Percentiles rank a stretch among this genome's conserved stretches.
phyloP scores from a whole-genome alignment of 2,797 vertebrate species.

The Sitta carolinensis region DNA sequence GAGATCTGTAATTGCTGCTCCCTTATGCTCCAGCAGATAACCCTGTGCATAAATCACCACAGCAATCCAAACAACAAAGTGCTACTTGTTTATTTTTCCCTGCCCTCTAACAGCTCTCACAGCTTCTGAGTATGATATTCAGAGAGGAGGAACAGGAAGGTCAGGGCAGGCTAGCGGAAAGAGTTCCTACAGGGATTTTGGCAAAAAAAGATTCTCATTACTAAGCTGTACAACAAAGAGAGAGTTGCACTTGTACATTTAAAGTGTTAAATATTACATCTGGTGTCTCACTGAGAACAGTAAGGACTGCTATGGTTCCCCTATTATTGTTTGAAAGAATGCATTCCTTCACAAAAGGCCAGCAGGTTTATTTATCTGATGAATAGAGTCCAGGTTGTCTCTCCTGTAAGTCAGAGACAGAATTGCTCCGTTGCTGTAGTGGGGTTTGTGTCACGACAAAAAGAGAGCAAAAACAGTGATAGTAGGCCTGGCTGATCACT shows the following conservation, averaged over 20 bases:
- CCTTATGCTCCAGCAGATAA: conserved; percentile 14
- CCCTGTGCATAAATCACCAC: conserved; percentile 33
- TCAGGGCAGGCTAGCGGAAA: neutral
- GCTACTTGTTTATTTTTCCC: neutral
- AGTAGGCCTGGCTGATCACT: neutral
- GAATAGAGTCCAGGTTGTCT: neutral
- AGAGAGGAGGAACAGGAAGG: neutral
- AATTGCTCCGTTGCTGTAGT: neutral
- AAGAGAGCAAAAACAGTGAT: neutral
- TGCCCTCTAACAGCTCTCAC: neutral
- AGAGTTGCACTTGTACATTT: neutral
- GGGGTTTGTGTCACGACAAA: neutral
- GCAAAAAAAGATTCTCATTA: neutral
- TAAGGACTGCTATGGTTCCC: neutral
- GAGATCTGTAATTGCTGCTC: neutral
- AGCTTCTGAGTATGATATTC: neutral
- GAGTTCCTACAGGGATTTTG: neutral
- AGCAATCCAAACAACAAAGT: neutral
- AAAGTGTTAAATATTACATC: neutral
- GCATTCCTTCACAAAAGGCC: neutral
- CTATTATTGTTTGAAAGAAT: neutral
- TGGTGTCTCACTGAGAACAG: neutral
- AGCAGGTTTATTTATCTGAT: neutral
- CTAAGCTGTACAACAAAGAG: neutral
- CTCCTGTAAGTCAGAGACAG: neutral